Evolutionary conservation across 1,140 invertebrate species (phyloP), one percentile per base, ranked within the genome.

Genomic region (Drosophila trapezifrons): DNA sequence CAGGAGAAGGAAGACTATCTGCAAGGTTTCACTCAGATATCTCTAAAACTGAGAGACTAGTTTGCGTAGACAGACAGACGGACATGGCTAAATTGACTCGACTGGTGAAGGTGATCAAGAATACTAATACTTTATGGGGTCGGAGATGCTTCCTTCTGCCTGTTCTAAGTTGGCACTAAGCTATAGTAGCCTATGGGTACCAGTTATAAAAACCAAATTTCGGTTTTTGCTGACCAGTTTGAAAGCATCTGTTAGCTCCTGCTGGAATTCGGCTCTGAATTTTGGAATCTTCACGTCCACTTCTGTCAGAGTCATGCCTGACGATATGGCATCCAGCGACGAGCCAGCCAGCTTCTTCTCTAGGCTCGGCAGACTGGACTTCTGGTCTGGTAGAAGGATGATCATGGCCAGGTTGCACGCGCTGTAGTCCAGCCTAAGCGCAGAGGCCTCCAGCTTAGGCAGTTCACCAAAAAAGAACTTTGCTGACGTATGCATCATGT

Each of bases 201-300:
- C n/a, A n/a, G n/a, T n/a, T n/a, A n/a, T n/a, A n/a, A n/a, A n/a
- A n/a, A n/a, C n/a, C n/a, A n/a, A 15, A 25, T 22, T 22, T 18
- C 1, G 2, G 32, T 9, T 46, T 13, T 9, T 12, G 4, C 58
- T 82, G 76, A 65, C 69, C 85, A 79, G 85, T 17, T 73, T 47
- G 5, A 79, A 86, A 1, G 95, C 94, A 82, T 93, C 83, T 8
- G 74, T 81, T 15, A 96, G 83, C 58, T 96, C 90, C 15, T 94
- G 90, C 0, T 91, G 93, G 12, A 93, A 92, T 86, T 96, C 95
- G 17, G 96, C 91, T 82, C 94, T 95, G 78, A 97, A 96, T 84
- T 94, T 95, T 0, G 96, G 96, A 47, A 97, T 75, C 49, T 90
- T 85, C 0, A 96, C 91, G 38, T 83, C 70, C 4, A 95, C 91